Evolutionary conservation across 2,797 vertebrate genomes (phyloP).

Genomic region (Glossophaga mutica): DNA sequence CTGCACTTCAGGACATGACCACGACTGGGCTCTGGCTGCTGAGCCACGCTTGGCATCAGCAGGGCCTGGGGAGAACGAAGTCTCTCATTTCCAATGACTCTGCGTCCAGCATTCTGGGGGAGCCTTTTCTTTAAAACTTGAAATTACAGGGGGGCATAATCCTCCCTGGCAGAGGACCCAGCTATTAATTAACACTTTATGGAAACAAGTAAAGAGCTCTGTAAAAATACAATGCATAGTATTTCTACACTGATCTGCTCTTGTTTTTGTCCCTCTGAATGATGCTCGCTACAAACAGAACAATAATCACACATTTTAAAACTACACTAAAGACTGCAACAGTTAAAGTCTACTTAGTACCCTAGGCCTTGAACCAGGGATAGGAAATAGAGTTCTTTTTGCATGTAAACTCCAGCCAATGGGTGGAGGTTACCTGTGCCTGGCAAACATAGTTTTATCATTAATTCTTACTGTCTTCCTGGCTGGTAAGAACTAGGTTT

Average conservation of each 20-base stretch:
- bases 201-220: background rate
- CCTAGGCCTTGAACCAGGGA: background rate
- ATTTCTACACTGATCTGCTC: background rate
- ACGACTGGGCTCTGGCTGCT: background rate
- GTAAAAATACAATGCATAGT: background rate
- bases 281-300: background rate
- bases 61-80: background rate
- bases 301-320: constrained; percentile 15
- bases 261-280: constrained; percentile 15
- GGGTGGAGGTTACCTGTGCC: background rate
- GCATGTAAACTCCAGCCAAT: background rate
- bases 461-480: background rate
- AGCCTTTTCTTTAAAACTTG: background rate
- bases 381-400: background rate
- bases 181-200: background rate
- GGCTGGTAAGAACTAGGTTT: background rate
- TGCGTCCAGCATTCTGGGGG: background rate
- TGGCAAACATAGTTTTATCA: background rate
- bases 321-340: background rate
- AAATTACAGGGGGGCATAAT: background rate
- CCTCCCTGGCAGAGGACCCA: background rate
- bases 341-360: background rate
- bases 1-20: background rate
- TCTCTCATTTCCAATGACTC: background rate
- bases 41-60: background rate